Evolutionary conservation across 1,140 invertebrate genomes (phyloP).

Genomic region (Dendrolimus kikuchii): DNA sequence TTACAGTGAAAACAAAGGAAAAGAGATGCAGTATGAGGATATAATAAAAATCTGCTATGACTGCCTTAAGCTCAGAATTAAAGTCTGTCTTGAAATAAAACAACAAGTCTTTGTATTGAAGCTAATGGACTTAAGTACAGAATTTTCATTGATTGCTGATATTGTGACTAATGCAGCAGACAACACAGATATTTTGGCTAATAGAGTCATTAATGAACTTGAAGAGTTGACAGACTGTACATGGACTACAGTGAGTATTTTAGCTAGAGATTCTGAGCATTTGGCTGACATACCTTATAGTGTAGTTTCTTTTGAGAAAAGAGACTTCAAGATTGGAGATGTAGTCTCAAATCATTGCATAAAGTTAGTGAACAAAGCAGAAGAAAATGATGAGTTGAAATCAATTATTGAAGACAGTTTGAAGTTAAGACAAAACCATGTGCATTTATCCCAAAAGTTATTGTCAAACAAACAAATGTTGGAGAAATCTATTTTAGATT

Average conservation of each 20-base stretch:
- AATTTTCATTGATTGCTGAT: slow-evolving; percentile 53
- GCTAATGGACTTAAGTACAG: slow-evolving; percentile 56
- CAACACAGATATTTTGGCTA: slow-evolving; percentile 45
- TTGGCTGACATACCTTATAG: slow-evolving; percentile 52
- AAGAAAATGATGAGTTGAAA: slow-evolving; percentile 36
- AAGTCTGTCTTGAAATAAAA: slow-evolving; percentile 48
- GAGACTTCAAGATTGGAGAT: slow-evolving; percentile 55
- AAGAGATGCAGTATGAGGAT: slow-evolving; percentile 48
- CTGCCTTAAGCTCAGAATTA: slow-evolving; percentile 58
- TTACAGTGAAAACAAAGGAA: slow-evolving; percentile 39
- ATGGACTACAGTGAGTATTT: slow-evolving; percentile 52
- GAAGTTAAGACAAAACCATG: slow-evolving; percentile 44
- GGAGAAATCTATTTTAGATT: slow-evolving; percentile 42
- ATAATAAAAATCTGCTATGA: slow-evolving; percentile 58
- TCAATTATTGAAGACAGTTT: slow-evolving; percentile 58
- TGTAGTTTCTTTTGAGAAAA: slow-evolving; percentile 58
- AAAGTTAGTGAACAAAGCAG: slow-evolving; percentile 26
- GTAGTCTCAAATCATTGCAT: slow-evolving; percentile 37
- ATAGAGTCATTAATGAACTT: slow-evolving; percentile 25
- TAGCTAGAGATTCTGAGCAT: slow-evolving; percentile 38
- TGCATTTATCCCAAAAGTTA: slow-evolving; percentile 41
- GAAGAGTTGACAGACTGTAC: slow-evolving; percentile 48
- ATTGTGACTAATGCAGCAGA: slow-evolving; percentile 49
- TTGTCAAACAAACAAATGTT: slow-evolving; percentile 39
- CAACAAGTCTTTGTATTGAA: slow-evolving; percentile 55